Evolutionary conservation across 2,888 invertebrate genomes (phyloP), one percentile per base, ranked within the genome.

Genomic region (Sphaerophoria rueppellii): DNA sequence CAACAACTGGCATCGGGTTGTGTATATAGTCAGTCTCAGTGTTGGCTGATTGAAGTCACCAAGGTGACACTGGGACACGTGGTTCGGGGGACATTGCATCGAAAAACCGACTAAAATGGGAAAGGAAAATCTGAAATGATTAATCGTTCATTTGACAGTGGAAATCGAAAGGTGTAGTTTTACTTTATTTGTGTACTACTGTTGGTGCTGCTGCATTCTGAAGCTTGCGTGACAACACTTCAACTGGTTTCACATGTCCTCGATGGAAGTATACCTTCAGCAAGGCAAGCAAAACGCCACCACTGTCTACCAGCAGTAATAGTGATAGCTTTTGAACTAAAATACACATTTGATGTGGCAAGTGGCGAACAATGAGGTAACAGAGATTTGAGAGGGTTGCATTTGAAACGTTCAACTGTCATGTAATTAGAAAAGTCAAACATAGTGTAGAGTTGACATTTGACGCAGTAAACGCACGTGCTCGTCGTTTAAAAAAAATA

Each of bases 161-260:
- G 74, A 82, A 86, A 86, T 86, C 74, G 86, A 86, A 86, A 86
- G 86, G 86, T 86, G 86, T 85, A 82, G 50, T 14, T 14, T 16
- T 48, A 24, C 24, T 24, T 24, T 24, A 24, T 24, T 24, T 24
- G 24, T 24, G 2, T 24, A 70, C 50, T 78, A 11, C 74, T 72
- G 75, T 52, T 24, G 69, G 24, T 70, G 57, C 50, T 67, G 63
- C 46, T 63, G 52, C 74, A 71, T 60, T 73, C 74, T 75, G 76
- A 81, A 76, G 74, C 65, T 86, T 86, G 86, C 86, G 86, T 86
- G 86, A 86, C 86, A 70, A 73, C 57, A 60, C 70, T 70, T 86
- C 74, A 86, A 86, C 86, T 86, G 74, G 86, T 86, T 86, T 82
- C 82, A 75, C 86, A 78, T 86, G 86, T 78, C 82, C 77, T 78